Conservation (phyloP, 2,888 invertebrate species). For the Pelosia muscerda region DNA sequence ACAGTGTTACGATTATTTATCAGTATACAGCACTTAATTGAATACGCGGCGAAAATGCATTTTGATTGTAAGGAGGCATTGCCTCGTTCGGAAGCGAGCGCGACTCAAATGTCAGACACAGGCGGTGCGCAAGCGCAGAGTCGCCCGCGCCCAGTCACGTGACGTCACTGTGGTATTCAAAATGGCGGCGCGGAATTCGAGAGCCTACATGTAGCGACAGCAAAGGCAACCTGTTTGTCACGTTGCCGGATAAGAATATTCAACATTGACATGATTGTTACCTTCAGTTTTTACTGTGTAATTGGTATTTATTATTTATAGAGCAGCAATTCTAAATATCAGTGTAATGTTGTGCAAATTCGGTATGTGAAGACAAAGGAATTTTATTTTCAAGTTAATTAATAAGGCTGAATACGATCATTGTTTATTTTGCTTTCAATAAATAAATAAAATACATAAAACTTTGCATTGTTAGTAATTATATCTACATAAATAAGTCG, state of each 20-base stretch:
- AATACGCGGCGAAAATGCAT: constrained; percentile 79
- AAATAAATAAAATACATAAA: neutral
- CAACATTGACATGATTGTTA: constrained; percentile 35
- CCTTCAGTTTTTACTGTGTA: constrained; percentile 28
- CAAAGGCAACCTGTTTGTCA: constrained; percentile 52
- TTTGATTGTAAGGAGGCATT: constrained; percentile 76
- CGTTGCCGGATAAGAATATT: constrained; percentile 29
- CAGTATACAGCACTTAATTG: constrained; percentile 72
- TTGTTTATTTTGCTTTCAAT: neutral
- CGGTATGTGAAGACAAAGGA: neutral
- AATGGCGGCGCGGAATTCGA: constrained; percentile 85
- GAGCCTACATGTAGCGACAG: constrained; percentile 77
- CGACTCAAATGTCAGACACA: constrained; percentile 74
- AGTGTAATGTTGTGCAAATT: neutral
- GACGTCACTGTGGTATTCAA: constrained; percentile 85
- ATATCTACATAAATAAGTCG: no score
- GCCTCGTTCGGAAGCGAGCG: constrained; percentile 80
- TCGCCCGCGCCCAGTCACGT: constrained; percentile 80
- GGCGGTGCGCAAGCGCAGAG: constrained; percentile 75
- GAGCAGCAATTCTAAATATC: neutral
- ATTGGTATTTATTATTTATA: constrained; percentile 23
- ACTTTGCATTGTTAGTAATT: no score
- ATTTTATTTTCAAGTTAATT: neutral
- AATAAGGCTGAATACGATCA: no score
- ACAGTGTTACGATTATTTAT: constrained; percentile 62